These are phyloP conservation scores for Drosophila cognata DNA, from an alignment of 2,888 invertebrate genomes.

Conservation along the genomic window DNA sequence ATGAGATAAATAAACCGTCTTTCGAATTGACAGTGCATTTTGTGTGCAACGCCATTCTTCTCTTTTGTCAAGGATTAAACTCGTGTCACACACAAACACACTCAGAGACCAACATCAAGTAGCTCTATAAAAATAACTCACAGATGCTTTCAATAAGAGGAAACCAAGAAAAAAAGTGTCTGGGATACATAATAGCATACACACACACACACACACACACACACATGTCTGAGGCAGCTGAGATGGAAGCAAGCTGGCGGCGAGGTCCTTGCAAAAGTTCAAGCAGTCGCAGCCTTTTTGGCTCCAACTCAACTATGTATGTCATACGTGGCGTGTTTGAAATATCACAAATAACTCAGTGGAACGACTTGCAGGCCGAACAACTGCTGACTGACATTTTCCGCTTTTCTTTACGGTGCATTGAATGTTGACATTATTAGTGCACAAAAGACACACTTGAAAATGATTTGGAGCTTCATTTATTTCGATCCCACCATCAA, in stretches of 20 bases:
- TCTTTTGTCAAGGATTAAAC: conserved; percentile 22
- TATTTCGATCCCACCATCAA: not conserved
- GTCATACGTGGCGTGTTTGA: conserved; percentile 70
- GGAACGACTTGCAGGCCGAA: conserved; percentile 18
- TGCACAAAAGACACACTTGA: conserved; percentile 18
- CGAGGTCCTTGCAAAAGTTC: conserved; percentile 56
- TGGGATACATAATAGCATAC: conserved; percentile 36
- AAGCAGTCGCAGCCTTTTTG: conserved; percentile 55
- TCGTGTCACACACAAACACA: conserved; percentile 7
- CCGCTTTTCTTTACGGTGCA: conserved; percentile 22
- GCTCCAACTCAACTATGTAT: conserved; percentile 51
- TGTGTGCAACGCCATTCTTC: conserved; percentile 38
- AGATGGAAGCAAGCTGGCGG: conserved; percentile 23
- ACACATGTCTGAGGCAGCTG: not conserved
- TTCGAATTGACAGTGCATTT: conserved; percentile 64
- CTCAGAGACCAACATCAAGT: conserved; percentile 47
- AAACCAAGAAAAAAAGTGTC: conserved; percentile 21
- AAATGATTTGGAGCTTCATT: conserved; percentile 8
- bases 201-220: conserved; percentile 22
- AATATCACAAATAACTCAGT: conserved; percentile 65
- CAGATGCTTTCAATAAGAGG: conserved; percentile 65
- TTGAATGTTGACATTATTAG: conserved; percentile 38
- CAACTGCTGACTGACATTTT: conserved; percentile 25
- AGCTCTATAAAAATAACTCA: conserved; percentile 77
- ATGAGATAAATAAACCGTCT: conserved; percentile 56